A percentile compares a stretch with the other conserved stretches of the same genome.
These are phyloP conservation scores for Linurgus olivaceus DNA, from an alignment of 2,797 vertebrate genomes.

Conservation along the genomic window DNA sequence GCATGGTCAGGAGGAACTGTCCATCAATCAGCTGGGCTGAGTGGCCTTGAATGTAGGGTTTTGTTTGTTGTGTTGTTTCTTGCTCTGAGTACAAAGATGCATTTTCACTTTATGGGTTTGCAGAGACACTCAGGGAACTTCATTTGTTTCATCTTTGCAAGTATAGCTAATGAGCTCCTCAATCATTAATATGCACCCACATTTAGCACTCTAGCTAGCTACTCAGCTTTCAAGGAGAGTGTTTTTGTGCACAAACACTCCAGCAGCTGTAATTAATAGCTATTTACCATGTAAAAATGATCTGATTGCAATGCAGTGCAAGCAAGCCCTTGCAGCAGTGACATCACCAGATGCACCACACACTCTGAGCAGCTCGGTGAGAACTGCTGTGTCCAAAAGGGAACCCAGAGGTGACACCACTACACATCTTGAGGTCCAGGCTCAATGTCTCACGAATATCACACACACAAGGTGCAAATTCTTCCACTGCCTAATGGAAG, in stretches of 20 bases:
- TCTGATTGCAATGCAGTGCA: neutral
- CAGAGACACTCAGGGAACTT: neutral
- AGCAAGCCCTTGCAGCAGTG: neutral
- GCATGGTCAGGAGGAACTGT: accelerated
- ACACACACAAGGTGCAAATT: neutral
- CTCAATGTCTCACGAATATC: neutral
- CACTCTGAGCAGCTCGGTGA: neutral
- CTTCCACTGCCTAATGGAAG: neutral
- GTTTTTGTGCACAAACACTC: neutral
- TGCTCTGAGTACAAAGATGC: neutral
- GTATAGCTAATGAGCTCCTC: neutral
- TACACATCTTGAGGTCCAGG: neutral
- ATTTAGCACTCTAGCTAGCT: neutral
- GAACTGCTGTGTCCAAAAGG: neutral
- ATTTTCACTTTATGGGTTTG: neutral
- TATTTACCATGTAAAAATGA: neutral
- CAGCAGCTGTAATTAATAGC: neutral
- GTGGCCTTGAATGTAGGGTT: neutral
- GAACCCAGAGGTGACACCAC: neutral
- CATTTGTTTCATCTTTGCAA: neutral
- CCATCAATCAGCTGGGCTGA: neutral
- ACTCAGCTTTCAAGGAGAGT: neutral
- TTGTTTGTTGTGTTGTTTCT: neutral
- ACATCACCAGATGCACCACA: neutral
- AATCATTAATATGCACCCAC: neutral